Percentiles rank a stretch among this genome's conserved stretches.
These are phyloP conservation scores for Plectropomus leopardus DNA, from an alignment of 2,113 vertebrate species.

Conservation along the genomic window DNA sequence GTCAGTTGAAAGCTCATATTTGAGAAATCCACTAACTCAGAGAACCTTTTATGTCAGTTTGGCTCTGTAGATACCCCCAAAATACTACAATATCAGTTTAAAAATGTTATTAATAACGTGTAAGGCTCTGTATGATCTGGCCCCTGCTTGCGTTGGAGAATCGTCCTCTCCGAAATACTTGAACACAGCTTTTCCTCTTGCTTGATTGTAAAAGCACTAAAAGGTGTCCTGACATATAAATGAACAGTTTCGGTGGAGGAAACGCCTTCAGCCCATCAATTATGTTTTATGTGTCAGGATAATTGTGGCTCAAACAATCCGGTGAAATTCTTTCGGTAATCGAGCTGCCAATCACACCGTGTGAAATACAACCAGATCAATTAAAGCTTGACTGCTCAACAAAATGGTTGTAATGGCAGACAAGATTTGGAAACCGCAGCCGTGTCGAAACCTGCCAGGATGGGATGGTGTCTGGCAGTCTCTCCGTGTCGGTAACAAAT, in stretches of 20 bases:
- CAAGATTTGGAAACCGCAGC: slow-evolving; percentile 27
- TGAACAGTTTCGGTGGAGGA: neutral
- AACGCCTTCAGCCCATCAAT: neutral
- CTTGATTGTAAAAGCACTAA: neutral
- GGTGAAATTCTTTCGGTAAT: neutral
- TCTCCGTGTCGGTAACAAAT: slow-evolving; percentile 26
- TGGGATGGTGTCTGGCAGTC: slow-evolving; percentile 15
- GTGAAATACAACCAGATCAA: slow-evolving; percentile 2
- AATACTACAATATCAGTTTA: neutral
- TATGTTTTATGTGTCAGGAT: neutral
- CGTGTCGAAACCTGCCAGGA: slow-evolving; percentile 24
- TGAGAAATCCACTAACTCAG: neutral
- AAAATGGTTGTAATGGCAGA: slow-evolving; percentile 25
- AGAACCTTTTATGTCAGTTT: neutral
- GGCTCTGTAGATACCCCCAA: neutral
- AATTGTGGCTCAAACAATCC: neutral
- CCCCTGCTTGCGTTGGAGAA: no score
- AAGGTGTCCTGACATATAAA: neutral
- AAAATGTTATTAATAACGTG: no score
- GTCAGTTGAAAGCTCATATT: no score
- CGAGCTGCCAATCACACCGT: neutral
- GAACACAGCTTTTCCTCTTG: neutral
- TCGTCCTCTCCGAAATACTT: no score
- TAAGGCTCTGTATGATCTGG: no score
- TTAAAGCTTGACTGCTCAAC: slow-evolving; percentile 30